Evolutionary conservation across 2,888 invertebrate genomes (phyloP).

Genomic region (Phaedon cochleariae): DNA sequence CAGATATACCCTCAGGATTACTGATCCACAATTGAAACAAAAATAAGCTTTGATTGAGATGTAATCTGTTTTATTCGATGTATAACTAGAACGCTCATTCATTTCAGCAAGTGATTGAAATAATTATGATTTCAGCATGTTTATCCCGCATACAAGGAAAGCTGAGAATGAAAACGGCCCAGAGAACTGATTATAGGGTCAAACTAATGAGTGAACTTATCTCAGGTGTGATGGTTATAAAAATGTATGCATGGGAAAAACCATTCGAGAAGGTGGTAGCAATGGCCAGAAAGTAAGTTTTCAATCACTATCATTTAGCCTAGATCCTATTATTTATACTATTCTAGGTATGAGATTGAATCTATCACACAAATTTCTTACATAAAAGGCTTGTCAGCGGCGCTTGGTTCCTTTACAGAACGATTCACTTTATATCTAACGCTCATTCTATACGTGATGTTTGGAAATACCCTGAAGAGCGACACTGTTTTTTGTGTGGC

Average conservation of each 20-base stretch:
- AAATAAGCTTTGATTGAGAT: too few relatives aligned
- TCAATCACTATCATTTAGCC: too few relatives aligned
- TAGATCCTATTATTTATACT: too few relatives aligned
- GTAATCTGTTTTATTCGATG: too few relatives aligned
- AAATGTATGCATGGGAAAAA: constrained; percentile 83
- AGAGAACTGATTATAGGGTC: constrained; percentile 71
- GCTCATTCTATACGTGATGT: constrained; percentile 76
- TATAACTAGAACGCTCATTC: too few relatives aligned
- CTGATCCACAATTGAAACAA: too few relatives aligned
- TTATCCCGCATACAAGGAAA: constrained; percentile 62
- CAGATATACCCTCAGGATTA: too few relatives aligned
- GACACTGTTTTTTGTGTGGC: constrained; percentile 79
- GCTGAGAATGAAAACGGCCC: constrained; percentile 62
- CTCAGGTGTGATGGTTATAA: constrained; percentile 76
- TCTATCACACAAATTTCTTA: constrained; percentile 69
- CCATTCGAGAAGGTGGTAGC: constrained; percentile 73
- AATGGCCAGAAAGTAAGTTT: constrained; percentile 67
- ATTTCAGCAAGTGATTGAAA: too few relatives aligned
- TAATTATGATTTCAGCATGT: constrained; percentile 56
- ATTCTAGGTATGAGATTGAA: constrained; percentile 24
- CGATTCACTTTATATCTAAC: constrained; percentile 84
- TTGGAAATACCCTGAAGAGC: constrained; percentile 66
- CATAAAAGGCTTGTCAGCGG: constrained; percentile 71
- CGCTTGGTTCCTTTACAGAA: constrained; percentile 79
- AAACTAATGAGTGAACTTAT: constrained; percentile 79